Conservation (phyloP, 2,888 invertebrate genomes). For the Agrilus cyanescens region DNA sequence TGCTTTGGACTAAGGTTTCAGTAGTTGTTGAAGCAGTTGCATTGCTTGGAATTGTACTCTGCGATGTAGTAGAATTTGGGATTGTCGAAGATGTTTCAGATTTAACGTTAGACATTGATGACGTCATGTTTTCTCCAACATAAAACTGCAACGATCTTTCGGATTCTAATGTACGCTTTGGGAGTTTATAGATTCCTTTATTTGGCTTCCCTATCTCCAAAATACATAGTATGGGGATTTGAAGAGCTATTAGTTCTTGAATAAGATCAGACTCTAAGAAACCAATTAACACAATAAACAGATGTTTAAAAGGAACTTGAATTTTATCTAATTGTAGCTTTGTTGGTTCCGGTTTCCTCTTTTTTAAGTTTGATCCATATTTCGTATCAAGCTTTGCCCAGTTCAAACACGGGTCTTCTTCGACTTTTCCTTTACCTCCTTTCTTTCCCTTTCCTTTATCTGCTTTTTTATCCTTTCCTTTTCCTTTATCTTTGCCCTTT, state of each 20-base stretch:
- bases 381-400: constrained; percentile 4
- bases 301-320: constrained; percentile 4
- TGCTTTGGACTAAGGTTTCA: neutral
- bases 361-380: constrained; percentile 1
- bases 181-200: neutral
- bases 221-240: constrained; percentile 1
- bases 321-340: neutral
- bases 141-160: no score
- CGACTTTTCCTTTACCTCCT: neutral
- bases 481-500: constrained; percentile 1
- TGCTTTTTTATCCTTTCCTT: constrained; percentile 1
- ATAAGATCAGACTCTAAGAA: constrained; percentile 8
- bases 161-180: no score
- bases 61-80: neutral
- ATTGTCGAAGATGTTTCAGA: neutral
- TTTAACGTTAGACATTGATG: neutral
- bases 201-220: constrained; percentile 4
- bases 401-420: constrained; percentile 2
- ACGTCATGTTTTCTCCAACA: no score
- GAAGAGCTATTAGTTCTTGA: constrained; percentile 2
- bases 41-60: neutral
- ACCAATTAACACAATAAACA: constrained; percentile 7
- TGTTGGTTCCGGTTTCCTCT: neutral
- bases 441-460: neutral
- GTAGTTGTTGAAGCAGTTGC: neutral